phyloP scores from a whole-genome alignment of 2,888 invertebrate species.

The Dynastes hyllus region DNA sequence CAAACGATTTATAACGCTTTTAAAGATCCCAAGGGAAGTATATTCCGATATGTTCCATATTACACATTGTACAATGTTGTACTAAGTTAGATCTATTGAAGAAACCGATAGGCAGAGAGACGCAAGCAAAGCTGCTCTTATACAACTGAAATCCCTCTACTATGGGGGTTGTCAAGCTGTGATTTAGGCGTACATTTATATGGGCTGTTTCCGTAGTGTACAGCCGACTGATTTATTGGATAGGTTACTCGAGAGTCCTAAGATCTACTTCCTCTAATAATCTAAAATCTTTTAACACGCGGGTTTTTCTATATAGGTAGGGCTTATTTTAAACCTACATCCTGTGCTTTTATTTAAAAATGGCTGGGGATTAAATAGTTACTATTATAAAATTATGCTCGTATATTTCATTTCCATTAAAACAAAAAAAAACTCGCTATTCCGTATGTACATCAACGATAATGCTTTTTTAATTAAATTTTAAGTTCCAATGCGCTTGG shows the following conservation, averaged over 20 bases:
- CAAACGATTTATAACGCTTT: slow-evolving; percentile 46
- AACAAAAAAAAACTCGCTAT: no score
- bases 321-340: background rate
- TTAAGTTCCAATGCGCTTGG: slow-evolving; percentile 7
- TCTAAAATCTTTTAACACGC: slow-evolving; percentile 63
- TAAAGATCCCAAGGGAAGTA: slow-evolving; percentile 34
- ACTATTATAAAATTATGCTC: no score
- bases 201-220: slow-evolving; percentile 64
- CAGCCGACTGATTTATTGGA: slow-evolving; percentile 67
- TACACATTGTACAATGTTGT: slow-evolving; percentile 58
- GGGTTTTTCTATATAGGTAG: slow-evolving; percentile 2
- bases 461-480: slow-evolving; percentile 35
- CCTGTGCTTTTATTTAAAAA: no score
- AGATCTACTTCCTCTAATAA: slow-evolving; percentile 63
- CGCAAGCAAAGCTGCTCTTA: slow-evolving; percentile 59
- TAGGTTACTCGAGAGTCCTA: slow-evolving; percentile 66
- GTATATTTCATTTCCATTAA: no score
- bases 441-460: slow-evolving; percentile 3
- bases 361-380: no score
- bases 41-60: slow-evolving; percentile 54
- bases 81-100: slow-evolving; percentile 6
- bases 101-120: slow-evolving; percentile 59
- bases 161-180: slow-evolving; percentile 68
- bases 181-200: slow-evolving; percentile 70
- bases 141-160: slow-evolving; percentile 67